Evolutionary conservation across 2,888 invertebrate species (phyloP).

Genomic region (Phymatocera aterrima): DNA sequence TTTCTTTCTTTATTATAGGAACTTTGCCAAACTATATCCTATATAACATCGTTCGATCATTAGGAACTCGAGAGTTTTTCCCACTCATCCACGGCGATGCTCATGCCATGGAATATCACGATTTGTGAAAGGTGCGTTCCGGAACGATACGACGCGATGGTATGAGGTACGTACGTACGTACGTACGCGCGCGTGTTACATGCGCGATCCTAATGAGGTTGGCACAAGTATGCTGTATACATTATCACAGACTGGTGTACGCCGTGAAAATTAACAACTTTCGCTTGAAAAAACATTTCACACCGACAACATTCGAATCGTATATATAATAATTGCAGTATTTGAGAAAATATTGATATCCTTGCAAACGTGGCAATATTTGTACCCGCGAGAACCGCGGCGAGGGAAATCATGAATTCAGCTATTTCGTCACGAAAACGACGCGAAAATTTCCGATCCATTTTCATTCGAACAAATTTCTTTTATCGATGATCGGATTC

Average conservation of each 20-base stretch:
- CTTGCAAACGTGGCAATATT: too few species aligned
- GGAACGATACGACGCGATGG: neutral
- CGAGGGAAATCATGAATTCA: too few species aligned
- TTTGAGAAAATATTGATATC: too few species aligned
- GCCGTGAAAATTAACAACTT: slow-evolving; percentile 3
- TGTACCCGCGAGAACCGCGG: too few species aligned
- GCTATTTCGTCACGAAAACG: too few species aligned
- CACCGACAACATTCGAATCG: neutral
- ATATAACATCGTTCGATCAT: neutral
- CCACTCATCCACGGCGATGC: neutral
- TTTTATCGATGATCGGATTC: too few species aligned
- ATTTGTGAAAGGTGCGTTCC: slow-evolving; percentile 6
- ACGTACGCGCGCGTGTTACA: too few species aligned
- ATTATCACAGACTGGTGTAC: too few species aligned
- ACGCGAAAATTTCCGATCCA: too few species aligned
- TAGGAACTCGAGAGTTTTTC: neutral
- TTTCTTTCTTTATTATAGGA: neutral
- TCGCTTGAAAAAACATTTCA: slow-evolving; percentile 1
- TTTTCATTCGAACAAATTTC: too few species aligned
- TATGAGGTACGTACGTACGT: neutral
- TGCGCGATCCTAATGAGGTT: too few species aligned
- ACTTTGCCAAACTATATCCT: neutral
- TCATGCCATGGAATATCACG: neutral
- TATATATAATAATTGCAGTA: neutral
- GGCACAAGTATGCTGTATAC: neutral